Conservation (phyloP, 2,888 invertebrate species). For the Phaonia tiefii region DNA sequence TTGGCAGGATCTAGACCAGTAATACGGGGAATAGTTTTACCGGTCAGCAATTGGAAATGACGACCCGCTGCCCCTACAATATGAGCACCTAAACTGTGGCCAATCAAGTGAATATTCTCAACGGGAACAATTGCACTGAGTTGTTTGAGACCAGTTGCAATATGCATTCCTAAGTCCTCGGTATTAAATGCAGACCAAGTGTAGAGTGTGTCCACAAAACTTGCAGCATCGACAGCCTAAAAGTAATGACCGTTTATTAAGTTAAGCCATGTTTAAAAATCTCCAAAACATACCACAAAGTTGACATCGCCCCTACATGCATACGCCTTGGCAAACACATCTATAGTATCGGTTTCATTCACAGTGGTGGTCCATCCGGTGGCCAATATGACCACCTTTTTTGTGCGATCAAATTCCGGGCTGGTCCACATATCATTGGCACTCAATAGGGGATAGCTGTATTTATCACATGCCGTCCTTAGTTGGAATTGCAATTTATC, state of each 20-base stretch:
- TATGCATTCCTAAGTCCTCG: constrained; percentile 75
- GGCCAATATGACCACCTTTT: constrained; percentile 77
- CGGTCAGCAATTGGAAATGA: constrained; percentile 72
- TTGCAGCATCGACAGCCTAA: constrained; percentile 78
- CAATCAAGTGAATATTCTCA: constrained; percentile 78
- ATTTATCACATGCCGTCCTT: constrained; percentile 72
- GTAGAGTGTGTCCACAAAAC: constrained; percentile 77
- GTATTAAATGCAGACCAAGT: constrained; percentile 80
- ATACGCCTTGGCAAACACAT: constrained; percentile 75
- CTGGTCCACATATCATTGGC: constrained; percentile 76
- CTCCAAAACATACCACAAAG: constrained; percentile 76
- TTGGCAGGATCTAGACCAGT: constrained; percentile 80
- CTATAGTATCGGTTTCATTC: constrained; percentile 74
- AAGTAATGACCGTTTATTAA: constrained; percentile 16
- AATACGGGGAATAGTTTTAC: constrained; percentile 74
- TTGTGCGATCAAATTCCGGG: constrained; percentile 74
- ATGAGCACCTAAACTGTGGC: constrained; percentile 80
- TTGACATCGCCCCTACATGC: constrained; percentile 77
- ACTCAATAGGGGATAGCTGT: constrained; percentile 73
- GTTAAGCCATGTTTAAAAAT: not conserved
- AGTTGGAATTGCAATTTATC: constrained; percentile 76
- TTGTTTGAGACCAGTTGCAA: constrained; percentile 74
- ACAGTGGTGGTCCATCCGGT: constrained; percentile 79
- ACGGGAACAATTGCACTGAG: constrained; percentile 73
- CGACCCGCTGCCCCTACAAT: constrained; percentile 78